Percentiles rank a stretch among this genome's conserved stretches.
These are phyloP conservation scores for Hippocampus comes DNA, from an alignment of 2,113 vertebrate genomes.

Conservation along the genomic window DNA sequence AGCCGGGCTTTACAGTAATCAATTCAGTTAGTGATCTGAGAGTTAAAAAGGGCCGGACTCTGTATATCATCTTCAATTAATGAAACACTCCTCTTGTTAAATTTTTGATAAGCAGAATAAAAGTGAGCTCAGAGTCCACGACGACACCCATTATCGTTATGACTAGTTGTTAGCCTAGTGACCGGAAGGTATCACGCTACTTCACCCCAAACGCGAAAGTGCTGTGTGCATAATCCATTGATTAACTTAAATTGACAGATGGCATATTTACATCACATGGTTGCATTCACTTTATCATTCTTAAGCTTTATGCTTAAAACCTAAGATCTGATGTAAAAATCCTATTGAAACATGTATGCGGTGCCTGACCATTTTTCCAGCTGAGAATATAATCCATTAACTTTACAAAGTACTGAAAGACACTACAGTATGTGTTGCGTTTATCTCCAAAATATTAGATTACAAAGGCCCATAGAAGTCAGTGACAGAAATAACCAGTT, in stretches of 20 bases:
- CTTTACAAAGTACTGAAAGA: not conserved
- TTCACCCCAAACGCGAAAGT: too few species aligned
- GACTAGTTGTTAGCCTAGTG: too few species aligned
- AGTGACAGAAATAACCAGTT: conserved; percentile 33
- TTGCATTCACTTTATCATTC: not conserved
- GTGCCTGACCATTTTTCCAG: conserved; percentile 10
- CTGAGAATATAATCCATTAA: not conserved
- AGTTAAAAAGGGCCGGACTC: too few species aligned
- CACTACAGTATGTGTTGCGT: conserved; percentile 33
- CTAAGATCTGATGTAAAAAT: not conserved
- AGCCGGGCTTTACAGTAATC: too few species aligned
- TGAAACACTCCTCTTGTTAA: too few species aligned
- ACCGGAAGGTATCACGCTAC: too few species aligned
- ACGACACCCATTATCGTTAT: too few species aligned
- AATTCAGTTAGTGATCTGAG: too few species aligned
- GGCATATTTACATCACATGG: not conserved
- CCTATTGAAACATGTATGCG: conserved; percentile 13
- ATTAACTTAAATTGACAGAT: not conserved
- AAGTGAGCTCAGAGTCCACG: too few species aligned
- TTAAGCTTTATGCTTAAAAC: not conserved
- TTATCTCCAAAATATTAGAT: conserved; percentile 49
- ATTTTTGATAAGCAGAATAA: not conserved
- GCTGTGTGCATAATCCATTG: not conserved
- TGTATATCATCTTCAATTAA: too few species aligned
- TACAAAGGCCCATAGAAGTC: conserved; percentile 53